Evolutionary conservation across 1,140 invertebrate species (phyloP).

Genomic region (Drosophila watanabei): DNA sequence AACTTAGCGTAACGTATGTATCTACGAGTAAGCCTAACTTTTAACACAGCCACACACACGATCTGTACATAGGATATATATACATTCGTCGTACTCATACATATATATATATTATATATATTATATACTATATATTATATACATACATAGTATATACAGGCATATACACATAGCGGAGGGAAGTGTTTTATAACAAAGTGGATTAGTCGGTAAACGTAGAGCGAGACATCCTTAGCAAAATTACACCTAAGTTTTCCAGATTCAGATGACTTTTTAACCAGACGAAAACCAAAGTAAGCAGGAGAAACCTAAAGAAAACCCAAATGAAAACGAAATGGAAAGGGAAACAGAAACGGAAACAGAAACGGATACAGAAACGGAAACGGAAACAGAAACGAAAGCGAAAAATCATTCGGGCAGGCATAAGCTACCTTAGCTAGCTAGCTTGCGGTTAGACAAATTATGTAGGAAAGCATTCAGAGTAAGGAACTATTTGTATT

Average conservation of each 20-base stretch:
- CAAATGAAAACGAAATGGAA: neutral
- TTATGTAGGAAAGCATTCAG: constrained; percentile 36
- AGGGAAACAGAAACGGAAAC: neutral
- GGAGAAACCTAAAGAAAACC: neutral
- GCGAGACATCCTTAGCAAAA: constrained; percentile 68
- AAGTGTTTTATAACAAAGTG: constrained; percentile 53
- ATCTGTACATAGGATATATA: constrained; percentile 60
- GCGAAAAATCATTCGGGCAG: constrained; percentile 15
- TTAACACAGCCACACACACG: constrained; percentile 53
- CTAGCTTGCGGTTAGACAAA: constrained; percentile 32
- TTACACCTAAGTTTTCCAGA: constrained; percentile 79
- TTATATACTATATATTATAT: constrained; percentile 43
- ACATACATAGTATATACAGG: constrained; percentile 18
- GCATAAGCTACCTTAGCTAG: constrained; percentile 9
- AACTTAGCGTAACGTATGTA: constrained; percentile 25
- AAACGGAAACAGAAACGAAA: neutral
- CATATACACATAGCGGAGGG: constrained; percentile 46
- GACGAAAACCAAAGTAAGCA: constrained; percentile 25
- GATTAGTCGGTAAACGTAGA: constrained; percentile 60
- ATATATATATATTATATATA: constrained; percentile 15
- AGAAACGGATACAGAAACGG: neutral
- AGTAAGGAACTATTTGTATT: constrained; percentile 58
- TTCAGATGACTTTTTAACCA: constrained; percentile 80
- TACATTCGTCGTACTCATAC: constrained; percentile 34
- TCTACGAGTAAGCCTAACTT: constrained; percentile 71